phyloP scores from a whole-genome alignment of 2,888 invertebrate species.

The Thecophora atra region DNA sequence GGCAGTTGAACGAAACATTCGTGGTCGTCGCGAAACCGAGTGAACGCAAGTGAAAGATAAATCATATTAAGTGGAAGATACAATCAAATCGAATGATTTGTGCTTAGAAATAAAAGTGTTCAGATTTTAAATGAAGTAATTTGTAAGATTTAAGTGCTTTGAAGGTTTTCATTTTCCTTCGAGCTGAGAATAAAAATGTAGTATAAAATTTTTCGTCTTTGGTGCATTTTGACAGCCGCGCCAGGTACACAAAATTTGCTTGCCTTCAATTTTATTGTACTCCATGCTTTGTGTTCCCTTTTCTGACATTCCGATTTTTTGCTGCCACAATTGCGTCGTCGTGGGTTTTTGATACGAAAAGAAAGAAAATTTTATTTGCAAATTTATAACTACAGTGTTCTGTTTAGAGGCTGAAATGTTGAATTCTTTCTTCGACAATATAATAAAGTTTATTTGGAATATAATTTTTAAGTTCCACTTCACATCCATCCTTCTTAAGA shows the following conservation, averaged over 20 bases:
- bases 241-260: slow-evolving; percentile 32
- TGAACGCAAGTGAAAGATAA: slow-evolving; percentile 25
- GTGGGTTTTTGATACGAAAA: background rate
- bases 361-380: background rate
- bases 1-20: slow-evolving; percentile 19
- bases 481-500: background rate
- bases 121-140: background rate
- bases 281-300: slow-evolving; percentile 17
- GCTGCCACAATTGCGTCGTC: slow-evolving; percentile 27
- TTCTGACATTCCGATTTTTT: slow-evolving; percentile 22
- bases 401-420: too few relatives aligned
- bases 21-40: background rate
- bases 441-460: background rate
- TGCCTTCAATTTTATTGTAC: slow-evolving; percentile 16
- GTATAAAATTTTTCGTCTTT: background rate
- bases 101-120: background rate
- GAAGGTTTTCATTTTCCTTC: background rate
- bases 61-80: background rate
- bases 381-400: too few relatives aligned
- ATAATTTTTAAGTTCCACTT: background rate
- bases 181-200: background rate
- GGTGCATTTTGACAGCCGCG: slow-evolving; percentile 30
- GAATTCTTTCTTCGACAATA: too few relatives aligned
- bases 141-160: background rate
- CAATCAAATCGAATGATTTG: too few relatives aligned